phyloP scores from a whole-genome alignment of 2,113 vertebrate genomes.

The Bubalus kerabau region DNA sequence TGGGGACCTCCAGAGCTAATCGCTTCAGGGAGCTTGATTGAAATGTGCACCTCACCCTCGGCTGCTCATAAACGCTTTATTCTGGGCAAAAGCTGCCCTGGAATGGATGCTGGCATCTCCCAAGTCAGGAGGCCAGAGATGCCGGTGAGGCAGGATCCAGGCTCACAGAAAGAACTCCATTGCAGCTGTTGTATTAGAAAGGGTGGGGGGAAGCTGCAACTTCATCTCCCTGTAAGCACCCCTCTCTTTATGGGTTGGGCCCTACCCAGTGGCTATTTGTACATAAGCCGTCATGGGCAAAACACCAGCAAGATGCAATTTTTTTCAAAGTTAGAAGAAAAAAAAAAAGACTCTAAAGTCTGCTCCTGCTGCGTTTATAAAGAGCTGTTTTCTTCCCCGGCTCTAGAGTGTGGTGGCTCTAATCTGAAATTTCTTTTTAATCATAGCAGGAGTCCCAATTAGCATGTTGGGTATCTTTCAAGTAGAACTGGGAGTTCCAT shows the following conservation, averaged over 20 bases:
- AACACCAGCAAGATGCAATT: slow-evolving; percentile 68
- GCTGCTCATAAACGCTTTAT: slow-evolving; percentile 37
- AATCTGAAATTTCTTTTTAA: slow-evolving; percentile 88
- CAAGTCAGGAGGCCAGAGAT: not conserved
- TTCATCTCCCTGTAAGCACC: slow-evolving; percentile 48
- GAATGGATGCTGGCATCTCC: not conserved
- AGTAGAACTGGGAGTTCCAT: slow-evolving; percentile 71
- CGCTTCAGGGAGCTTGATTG: slow-evolving; percentile 20
- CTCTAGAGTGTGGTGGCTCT: slow-evolving; percentile 74
- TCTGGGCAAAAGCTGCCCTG: not conserved
- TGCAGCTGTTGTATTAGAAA: slow-evolving; percentile 17
- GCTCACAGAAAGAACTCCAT: slow-evolving; percentile 44
- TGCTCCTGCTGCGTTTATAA: slow-evolving; percentile 79
- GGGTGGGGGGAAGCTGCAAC: not conserved
- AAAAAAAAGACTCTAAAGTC: slow-evolving; percentile 66
- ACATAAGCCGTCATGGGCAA: slow-evolving; percentile 59
- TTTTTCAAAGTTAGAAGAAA: slow-evolving; percentile 66
- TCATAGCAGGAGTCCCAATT: slow-evolving; percentile 86
- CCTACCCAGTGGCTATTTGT: not conserved
- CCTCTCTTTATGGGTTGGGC: slow-evolving; percentile 36
- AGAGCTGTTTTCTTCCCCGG: slow-evolving; percentile 82
- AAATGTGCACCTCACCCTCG: not conserved
- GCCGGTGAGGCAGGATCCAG: not conserved
- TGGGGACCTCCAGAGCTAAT: not conserved
- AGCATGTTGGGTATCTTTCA: slow-evolving; percentile 81